phyloP scores from a whole-genome alignment of 2,797 vertebrate species.

The Rhabdomys pumilio region DNA sequence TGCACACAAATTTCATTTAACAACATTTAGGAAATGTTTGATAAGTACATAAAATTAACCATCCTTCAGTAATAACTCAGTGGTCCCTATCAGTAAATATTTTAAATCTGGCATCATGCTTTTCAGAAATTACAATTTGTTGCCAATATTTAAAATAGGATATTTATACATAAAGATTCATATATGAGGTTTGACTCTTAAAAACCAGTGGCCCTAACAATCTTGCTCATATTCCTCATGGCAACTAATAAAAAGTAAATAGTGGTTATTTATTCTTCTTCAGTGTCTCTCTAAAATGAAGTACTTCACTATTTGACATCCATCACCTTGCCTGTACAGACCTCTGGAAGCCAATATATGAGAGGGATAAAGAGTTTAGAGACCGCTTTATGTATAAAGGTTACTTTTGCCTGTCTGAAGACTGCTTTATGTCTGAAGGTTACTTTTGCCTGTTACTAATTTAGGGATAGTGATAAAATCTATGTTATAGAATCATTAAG shows the following conservation, averaged over 20 bases:
- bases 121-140: constrained; percentile 42
- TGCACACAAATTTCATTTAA: constrained; percentile 37
- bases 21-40: constrained; percentile 47
- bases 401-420: not conserved
- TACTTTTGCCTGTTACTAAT: constrained; percentile 16
- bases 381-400: constrained; percentile 14
- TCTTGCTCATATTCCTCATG: not conserved
- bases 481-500: constrained; percentile 56
- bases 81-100: constrained; percentile 35
- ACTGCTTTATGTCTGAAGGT: constrained; percentile 22
- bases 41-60: constrained; percentile 26
- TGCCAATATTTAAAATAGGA: constrained; percentile 69
- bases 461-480: constrained; percentile 47
- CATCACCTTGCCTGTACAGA: not conserved
- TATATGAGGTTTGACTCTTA: constrained; percentile 21
- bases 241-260: constrained; percentile 26
- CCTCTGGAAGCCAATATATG: not conserved
- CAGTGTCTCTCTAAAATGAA: constrained; percentile 1
- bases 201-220: constrained; percentile 1
- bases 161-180: constrained; percentile 48
- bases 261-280: not conserved
- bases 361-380: not conserved
- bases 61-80: constrained; percentile 43
- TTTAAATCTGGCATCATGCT: not conserved
- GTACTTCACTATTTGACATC: not conserved